A percentile compares a stretch with the other conserved stretches of the same genome.
phyloP scores from a whole-genome alignment of 2,888 invertebrate species.

The Tetranychus truncatus region DNA sequence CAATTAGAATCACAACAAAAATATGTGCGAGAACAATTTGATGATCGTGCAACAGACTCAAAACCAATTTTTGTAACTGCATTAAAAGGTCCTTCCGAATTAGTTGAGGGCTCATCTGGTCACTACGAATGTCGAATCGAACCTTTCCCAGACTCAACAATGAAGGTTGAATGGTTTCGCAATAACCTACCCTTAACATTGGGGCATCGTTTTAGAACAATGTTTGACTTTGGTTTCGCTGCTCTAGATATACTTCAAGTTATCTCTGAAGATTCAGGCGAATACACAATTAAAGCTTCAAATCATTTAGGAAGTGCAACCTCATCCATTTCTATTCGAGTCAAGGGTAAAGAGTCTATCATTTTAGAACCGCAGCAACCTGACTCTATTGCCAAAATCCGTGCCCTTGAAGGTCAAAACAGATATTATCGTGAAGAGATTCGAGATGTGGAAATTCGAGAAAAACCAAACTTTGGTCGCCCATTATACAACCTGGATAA shows the following conservation, averaged over 20 bases:
- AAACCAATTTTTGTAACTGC: background rate
- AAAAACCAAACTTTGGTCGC: constrained; percentile 47
- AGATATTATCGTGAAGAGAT: constrained; percentile 36
- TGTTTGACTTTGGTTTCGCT: constrained; percentile 88
- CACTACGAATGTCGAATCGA: constrained; percentile 84
- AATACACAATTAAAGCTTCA: constrained; percentile 79
- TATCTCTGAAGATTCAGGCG: constrained; percentile 63
- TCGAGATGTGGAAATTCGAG: background rate
- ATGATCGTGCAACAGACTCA: background rate
- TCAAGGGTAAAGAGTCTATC: constrained; percentile 31
- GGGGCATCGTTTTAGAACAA: constrained; percentile 63
- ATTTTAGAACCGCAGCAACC: constrained; percentile 53
- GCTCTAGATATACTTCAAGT: constrained; percentile 53
- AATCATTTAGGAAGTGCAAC: constrained; percentile 90
- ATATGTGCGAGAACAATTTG: background rate
- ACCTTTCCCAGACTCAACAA: constrained; percentile 77
- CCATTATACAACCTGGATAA: constrained; percentile 61
- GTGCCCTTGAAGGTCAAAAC: constrained; percentile 1
- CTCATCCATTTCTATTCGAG: constrained; percentile 66
- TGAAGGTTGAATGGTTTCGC: constrained; percentile 77
- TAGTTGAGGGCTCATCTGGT: constrained; percentile 65
- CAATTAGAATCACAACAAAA: background rate
- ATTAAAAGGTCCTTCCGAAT: constrained; percentile 30
- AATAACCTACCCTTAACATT: constrained; percentile 68
- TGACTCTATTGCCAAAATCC: constrained; percentile 49